Conservation (phyloP, 1,140 invertebrate genomes). For the Asbolus verrucosus region DNA sequence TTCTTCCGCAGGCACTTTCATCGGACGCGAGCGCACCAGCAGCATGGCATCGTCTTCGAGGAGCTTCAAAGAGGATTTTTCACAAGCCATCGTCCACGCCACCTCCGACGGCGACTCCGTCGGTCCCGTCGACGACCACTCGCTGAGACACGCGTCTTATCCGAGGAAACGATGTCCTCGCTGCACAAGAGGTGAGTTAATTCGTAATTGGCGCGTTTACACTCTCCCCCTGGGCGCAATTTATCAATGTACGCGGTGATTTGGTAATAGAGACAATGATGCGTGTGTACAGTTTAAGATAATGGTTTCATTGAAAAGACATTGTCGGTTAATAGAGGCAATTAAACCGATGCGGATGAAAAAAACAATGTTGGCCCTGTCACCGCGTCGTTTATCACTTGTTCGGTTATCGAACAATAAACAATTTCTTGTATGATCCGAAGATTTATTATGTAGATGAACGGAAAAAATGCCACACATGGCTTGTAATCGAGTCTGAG, state of each 20-base stretch:
- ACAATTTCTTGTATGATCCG: too few relatives aligned
- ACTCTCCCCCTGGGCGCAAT: too few relatives aligned
- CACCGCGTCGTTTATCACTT: too few relatives aligned
- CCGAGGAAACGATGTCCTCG: constrained; percentile 63
- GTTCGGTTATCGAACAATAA: too few relatives aligned
- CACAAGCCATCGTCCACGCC: constrained; percentile 53
- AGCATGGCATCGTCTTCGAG: constrained; percentile 57
- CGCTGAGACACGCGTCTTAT: constrained; percentile 62
- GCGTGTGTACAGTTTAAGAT: constrained; percentile 40
- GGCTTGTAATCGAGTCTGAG: too few relatives aligned
- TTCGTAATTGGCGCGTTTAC: too few relatives aligned
- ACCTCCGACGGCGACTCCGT: constrained; percentile 49
- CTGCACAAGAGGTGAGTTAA: constrained; percentile 63
- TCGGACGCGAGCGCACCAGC: constrained; percentile 56
- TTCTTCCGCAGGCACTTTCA: too few relatives aligned
- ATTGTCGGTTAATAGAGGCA: too few relatives aligned
- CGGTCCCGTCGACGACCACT: constrained; percentile 60
- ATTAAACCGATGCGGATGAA: too few relatives aligned
- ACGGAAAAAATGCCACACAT: too few relatives aligned
- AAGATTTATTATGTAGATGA: too few relatives aligned
- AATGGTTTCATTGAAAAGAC: constrained; percentile 1
- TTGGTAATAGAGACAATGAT: constrained; percentile 52
- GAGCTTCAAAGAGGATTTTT: constrained; percentile 59
- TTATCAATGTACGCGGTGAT: constrained; percentile 51
- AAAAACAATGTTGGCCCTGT: too few relatives aligned